phyloP scores from a whole-genome alignment of 2,797 vertebrate genomes.

The Sus cebifrons region DNA sequence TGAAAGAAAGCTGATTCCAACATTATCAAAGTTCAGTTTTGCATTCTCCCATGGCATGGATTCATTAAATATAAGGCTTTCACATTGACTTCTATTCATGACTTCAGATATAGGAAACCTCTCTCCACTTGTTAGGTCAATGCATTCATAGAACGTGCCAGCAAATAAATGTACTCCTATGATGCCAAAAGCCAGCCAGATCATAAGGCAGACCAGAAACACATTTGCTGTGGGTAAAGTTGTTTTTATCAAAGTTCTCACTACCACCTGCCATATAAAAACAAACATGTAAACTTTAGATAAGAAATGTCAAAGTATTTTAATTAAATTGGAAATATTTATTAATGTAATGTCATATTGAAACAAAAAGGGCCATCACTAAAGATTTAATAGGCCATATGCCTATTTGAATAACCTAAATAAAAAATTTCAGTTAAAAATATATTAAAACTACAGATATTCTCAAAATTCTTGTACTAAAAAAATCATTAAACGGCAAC shows the following conservation, averaged over 20 bases:
- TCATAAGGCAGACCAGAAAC: slow-evolving; percentile 95
- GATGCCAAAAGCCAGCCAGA: slow-evolving; percentile 96
- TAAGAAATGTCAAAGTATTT: slow-evolving; percentile 33
- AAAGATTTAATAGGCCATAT: background rate
- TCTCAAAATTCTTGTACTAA: background rate
- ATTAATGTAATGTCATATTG: background rate
- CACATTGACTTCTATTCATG: slow-evolving; percentile 84
- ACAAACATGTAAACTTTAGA: background rate
- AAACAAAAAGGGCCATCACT: background rate
- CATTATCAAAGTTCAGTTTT: slow-evolving; percentile 95
- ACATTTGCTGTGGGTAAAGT: slow-evolving; percentile 95
- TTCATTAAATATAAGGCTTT: background rate
- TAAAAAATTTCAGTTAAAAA: slow-evolving; percentile 30
- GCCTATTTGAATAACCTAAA: background rate
- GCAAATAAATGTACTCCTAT: slow-evolving; percentile 95
- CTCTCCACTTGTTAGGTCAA: slow-evolving; percentile 83
- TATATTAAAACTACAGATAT: background rate
- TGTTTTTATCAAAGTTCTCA: slow-evolving; percentile 95
- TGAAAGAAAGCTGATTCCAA: slow-evolving; percentile 94
- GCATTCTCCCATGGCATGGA: slow-evolving; percentile 91
- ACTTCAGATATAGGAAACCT: slow-evolving; percentile 69
- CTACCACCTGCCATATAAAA: slow-evolving; percentile 92
- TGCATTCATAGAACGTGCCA: slow-evolving; percentile 92
- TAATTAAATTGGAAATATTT: slow-evolving; percentile 32
- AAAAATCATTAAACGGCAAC: background rate